phyloP scores from a whole-genome alignment of 2,797 vertebrate genomes.

The Neopelma chrysocephalum region DNA sequence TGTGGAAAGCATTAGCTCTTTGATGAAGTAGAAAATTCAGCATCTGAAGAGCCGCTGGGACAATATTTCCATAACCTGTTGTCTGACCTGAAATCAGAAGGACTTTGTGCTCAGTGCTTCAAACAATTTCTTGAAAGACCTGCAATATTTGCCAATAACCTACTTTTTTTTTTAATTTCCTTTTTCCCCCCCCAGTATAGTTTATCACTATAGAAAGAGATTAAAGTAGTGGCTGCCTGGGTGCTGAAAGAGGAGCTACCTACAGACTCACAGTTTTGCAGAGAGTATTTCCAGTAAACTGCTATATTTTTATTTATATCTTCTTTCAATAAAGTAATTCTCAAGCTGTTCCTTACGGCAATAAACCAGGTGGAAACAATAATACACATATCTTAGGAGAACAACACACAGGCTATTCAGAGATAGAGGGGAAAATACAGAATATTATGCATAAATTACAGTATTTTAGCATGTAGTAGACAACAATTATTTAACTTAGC shows the following conservation, averaged over 20 bases:
- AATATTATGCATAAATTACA: neutral
- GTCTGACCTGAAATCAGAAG: neutral
- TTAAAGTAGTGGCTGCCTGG: neutral
- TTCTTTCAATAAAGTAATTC: slow-evolving; percentile 39
- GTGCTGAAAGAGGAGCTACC: neutral
- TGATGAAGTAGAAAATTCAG: neutral
- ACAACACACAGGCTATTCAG: neutral
- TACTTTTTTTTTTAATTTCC: neutral
- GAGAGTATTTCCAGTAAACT: neutral
- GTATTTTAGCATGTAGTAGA: neutral
- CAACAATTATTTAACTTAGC: neutral
- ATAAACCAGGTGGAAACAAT: slow-evolving; percentile 46
- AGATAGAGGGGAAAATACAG: neutral
- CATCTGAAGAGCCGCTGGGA: neutral
- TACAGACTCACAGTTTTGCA: neutral
- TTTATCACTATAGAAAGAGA: neutral
- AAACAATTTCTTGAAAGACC: neutral
- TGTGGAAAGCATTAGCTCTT: neutral
- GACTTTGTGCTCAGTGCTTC: neutral
- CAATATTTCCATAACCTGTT: neutral
- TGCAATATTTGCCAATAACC: neutral
- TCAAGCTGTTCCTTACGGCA: neutral
- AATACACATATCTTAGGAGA: slow-evolving; percentile 48
- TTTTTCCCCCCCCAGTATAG: no score
- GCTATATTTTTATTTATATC: slow-evolving; percentile 45